Evolutionary conservation across 1,140 invertebrate genomes (phyloP).

Genomic region (Heterodera carotae): DNA sequence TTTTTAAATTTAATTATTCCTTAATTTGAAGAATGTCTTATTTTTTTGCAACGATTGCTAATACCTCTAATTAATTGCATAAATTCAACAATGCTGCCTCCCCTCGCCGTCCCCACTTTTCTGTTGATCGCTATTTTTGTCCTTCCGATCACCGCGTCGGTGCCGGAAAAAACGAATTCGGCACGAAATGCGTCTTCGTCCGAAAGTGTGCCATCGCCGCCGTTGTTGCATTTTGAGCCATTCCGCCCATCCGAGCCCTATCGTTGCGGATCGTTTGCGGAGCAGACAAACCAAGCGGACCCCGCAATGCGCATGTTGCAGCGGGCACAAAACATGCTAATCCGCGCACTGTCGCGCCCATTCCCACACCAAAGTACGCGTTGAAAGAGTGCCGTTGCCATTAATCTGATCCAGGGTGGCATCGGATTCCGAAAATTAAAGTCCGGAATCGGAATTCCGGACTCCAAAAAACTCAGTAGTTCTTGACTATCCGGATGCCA

Average conservation of each 20-base stretch:
- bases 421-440: too few species aligned
- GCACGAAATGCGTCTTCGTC: background rate
- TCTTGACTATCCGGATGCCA: too few species aligned
- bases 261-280: slow-evolving; percentile 40
- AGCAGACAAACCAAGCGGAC: slow-evolving; percentile 43
- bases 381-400: background rate
- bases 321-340: slow-evolving; percentile 49
- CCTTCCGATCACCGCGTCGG: slow-evolving; percentile 1
- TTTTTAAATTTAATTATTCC: too few species aligned
- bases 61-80: background rate
- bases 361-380: slow-evolving; percentile 49
- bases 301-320: slow-evolving; percentile 56
- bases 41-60: background rate
- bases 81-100: background rate
- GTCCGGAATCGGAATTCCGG: too few species aligned
- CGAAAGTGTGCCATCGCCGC: background rate
- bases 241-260: slow-evolving; percentile 43
- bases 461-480: too few species aligned
- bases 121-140: background rate
- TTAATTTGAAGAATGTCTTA: too few species aligned
- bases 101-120: background rate
- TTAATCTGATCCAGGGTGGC: too few species aligned
- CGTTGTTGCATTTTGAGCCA: slow-evolving; percentile 35
- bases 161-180: background rate
- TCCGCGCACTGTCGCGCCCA: slow-evolving; percentile 46